phyloP scores from a whole-genome alignment of 2,888 invertebrate species.

The Heliconius cydno region DNA sequence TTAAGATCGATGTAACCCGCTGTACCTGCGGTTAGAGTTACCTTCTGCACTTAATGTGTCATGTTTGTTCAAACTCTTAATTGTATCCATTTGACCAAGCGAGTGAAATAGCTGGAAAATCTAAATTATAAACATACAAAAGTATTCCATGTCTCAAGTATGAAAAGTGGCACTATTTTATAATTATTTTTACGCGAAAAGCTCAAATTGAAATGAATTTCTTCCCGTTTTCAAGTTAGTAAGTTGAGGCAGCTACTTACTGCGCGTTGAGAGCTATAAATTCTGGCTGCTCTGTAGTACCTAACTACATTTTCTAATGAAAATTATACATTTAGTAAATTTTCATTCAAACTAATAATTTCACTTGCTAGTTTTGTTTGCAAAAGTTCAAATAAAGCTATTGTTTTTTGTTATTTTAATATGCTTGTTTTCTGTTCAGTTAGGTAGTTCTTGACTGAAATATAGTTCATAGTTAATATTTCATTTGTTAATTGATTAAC shows the following conservation, averaged over 20 bases:
- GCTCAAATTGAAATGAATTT: constrained; percentile 48
- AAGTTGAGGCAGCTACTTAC: constrained; percentile 46
- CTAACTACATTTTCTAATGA: constrained; percentile 32
- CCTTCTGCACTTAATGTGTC: too few species aligned
- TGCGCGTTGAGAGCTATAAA: constrained; percentile 45
- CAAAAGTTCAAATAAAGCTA: not conserved
- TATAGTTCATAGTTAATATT: not conserved
- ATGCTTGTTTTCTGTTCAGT: not conserved
- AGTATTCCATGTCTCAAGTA: constrained; percentile 32
- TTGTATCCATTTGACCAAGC: not conserved
- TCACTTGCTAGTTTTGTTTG: constrained; percentile 7
- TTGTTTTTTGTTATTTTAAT: not conserved
- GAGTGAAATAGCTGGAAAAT: not conserved
- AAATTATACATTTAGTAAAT: constrained; percentile 34
- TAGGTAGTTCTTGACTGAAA: not conserved
- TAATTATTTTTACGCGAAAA: constrained; percentile 45
- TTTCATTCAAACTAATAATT: constrained; percentile 27
- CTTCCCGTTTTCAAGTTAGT: constrained; percentile 45
- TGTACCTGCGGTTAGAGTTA: too few species aligned
- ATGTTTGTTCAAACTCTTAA: too few species aligned
- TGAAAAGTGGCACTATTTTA: constrained; percentile 45
- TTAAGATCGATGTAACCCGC: too few species aligned
- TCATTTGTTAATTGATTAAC: not conserved
- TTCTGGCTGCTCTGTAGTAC: constrained; percentile 41
- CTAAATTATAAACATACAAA: constrained; percentile 19